Evolutionary conservation across 2,797 vertebrate species (phyloP).

Genomic region (Rousettus madagascariensis): DNA sequence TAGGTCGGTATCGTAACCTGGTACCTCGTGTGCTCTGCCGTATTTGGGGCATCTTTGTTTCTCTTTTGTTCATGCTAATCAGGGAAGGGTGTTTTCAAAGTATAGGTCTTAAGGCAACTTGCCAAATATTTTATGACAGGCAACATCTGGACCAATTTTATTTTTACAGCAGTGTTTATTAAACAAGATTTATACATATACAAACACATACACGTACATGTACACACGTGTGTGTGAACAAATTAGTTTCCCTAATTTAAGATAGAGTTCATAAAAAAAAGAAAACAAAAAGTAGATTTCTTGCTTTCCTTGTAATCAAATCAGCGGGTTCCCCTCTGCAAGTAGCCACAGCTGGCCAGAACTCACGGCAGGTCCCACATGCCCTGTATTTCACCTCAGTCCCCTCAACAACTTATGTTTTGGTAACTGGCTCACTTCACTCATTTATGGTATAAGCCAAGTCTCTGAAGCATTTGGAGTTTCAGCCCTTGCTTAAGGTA

Average conservation of each 20-base stretch:
- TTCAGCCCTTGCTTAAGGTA: not conserved
- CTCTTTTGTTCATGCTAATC: not conserved
- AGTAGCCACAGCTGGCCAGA: not conserved
- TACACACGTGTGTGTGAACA: not conserved
- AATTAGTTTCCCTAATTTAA: not conserved
- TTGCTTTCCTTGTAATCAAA: not conserved
- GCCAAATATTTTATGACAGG: not conserved
- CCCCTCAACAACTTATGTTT: not conserved
- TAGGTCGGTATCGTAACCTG: not conserved
- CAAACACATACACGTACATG: not conserved
- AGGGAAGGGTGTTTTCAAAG: not conserved
- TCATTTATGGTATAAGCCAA: not conserved
- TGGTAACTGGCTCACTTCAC: not conserved
- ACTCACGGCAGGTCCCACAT: not conserved
- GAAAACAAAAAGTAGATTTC: not conserved
- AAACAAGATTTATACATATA: not conserved
- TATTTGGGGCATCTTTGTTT: not conserved
- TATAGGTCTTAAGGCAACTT: not conserved
- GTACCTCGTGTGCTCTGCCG: not conserved
- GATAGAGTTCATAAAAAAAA: not conserved
- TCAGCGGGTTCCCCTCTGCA: not conserved
- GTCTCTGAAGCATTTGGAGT: not conserved
- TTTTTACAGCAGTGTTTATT: not conserved
- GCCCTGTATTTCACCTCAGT: not conserved
- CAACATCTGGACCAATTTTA: not conserved